Conservation (phyloP, 1,140 invertebrate species). For the Calycopis cecrops region DNA sequence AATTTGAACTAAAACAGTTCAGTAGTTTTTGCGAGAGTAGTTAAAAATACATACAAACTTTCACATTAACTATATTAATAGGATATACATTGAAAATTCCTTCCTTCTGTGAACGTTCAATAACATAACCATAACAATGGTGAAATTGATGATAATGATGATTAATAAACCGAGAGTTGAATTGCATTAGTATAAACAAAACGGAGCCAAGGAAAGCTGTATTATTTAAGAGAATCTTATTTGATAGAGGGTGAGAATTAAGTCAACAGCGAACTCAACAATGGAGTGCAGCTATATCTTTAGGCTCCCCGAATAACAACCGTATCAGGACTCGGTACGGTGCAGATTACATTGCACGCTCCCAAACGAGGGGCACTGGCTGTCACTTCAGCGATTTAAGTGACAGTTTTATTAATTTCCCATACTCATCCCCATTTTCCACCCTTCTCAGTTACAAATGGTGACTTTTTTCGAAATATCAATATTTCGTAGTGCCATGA, state of each 20-base stretch:
- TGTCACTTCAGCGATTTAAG: slow-evolving; percentile 76
- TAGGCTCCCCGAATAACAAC: slow-evolving; percentile 29
- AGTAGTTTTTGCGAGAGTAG: too few species aligned
- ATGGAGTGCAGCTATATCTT: slow-evolving; percentile 39
- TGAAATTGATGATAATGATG: not conserved
- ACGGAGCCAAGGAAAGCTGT: slow-evolving; percentile 27
- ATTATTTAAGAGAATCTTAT: slow-evolving; percentile 62
- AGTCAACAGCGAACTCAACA: slow-evolving; percentile 66
- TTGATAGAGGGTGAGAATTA: slow-evolving; percentile 57
- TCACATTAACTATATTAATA: too few species aligned
- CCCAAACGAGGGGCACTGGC: slow-evolving; percentile 42
- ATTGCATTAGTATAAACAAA: slow-evolving; percentile 11
- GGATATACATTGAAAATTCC: not conserved
- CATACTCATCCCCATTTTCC: slow-evolving; percentile 72
- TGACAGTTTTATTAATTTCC: slow-evolving; percentile 86
- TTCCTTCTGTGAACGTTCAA: not conserved
- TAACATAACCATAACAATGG: not conserved
- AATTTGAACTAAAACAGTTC: too few species aligned
- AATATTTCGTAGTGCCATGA: slow-evolving; percentile 13
- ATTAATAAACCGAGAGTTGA: slow-evolving; percentile 1
- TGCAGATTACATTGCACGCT: slow-evolving; percentile 24
- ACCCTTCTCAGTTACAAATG: slow-evolving; percentile 57
- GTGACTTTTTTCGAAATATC: slow-evolving; percentile 16
- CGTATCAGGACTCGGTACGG: slow-evolving; percentile 35
- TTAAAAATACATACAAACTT: too few species aligned